Evolutionary conservation across 2,888 invertebrate species (phyloP).

Genomic region (Caenorhabditis sp.): DNA sequence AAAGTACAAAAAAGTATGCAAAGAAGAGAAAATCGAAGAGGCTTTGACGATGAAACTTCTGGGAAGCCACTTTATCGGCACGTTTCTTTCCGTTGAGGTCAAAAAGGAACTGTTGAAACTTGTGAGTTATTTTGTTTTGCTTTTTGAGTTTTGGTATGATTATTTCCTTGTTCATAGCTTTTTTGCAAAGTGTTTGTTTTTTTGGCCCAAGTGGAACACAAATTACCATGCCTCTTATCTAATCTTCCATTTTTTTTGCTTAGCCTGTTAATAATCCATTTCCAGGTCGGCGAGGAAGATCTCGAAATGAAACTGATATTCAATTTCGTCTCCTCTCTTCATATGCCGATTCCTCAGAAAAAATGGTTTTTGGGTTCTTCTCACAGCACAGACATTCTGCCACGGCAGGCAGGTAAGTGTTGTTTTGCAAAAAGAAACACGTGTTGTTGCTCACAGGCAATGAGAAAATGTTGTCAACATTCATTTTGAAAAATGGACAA

Average conservation of each 20-base stretch:
- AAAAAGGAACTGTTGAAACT: not conserved
- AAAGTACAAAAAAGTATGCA: not conserved
- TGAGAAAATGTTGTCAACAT: too few species aligned
- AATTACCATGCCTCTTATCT: too few species aligned
- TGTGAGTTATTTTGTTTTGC: not conserved
- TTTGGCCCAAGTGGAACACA: too few species aligned
- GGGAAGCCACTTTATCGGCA: not conserved
- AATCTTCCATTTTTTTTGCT: not conserved
- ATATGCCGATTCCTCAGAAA: slow-evolving; percentile 14
- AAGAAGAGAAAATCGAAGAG: not conserved
- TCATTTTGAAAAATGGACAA: too few species aligned
- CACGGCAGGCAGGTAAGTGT: slow-evolving; percentile 5
- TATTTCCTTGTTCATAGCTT: too few species aligned
- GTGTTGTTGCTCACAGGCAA: too few species aligned
- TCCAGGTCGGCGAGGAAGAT: not conserved
- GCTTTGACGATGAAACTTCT: not conserved
- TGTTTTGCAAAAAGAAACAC: not conserved
- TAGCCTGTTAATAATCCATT: too few species aligned
- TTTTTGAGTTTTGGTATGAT: too few species aligned
- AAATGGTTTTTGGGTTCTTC: slow-evolving; percentile 1
- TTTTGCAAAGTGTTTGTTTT: too few species aligned
- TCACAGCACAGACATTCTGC: not conserved
- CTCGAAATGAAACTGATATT: slow-evolving; percentile 5
- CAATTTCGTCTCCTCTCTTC: not conserved
- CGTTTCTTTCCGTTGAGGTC: not conserved